Conservation (phyloP, 2,888 invertebrate species). For the Ophioninae sp. region DNA sequence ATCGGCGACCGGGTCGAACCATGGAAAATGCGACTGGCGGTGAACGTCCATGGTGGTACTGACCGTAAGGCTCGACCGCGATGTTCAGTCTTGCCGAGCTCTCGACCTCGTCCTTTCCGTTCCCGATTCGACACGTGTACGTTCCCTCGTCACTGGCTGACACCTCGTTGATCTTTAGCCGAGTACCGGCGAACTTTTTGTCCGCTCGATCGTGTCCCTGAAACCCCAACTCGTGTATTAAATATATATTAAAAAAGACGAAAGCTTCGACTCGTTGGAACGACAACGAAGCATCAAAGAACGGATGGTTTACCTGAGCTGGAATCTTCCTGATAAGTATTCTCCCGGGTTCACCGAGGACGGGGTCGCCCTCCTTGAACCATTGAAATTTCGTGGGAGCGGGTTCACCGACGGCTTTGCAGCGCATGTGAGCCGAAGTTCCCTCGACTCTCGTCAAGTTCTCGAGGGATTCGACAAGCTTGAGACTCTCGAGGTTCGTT, state of each 20-base stretch:
- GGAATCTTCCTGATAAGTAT: constrained; percentile 80
- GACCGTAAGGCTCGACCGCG: constrained; percentile 55
- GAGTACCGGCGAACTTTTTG: constrained; percentile 73
- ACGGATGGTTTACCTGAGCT: constrained; percentile 68
- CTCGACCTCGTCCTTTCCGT: constrained; percentile 74
- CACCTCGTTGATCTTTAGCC: constrained; percentile 73
- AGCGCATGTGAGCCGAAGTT: constrained; percentile 84
- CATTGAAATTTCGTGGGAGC: constrained; percentile 84
- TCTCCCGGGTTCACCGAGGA: constrained; percentile 80
- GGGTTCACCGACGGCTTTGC: constrained; percentile 85
- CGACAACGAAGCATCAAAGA: constrained; percentile 31
- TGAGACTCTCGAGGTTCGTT: constrained; percentile 80
- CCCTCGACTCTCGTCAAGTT: constrained; percentile 85
- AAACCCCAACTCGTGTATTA: neutral
- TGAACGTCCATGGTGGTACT: constrained; percentile 7
- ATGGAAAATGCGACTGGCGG: no score
- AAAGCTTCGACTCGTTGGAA: neutral
- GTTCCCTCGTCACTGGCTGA: constrained; percentile 73
- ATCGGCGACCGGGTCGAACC: no score
- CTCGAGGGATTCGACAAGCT: constrained; percentile 82
- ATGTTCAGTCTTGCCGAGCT: constrained; percentile 74
- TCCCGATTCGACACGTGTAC: constrained; percentile 74
- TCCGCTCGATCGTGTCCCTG: constrained; percentile 74
- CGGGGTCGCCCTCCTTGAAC: constrained; percentile 84
- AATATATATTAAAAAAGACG: neutral